phyloP scores from a whole-genome alignment of 2,888 invertebrate species.

The Xylota segnis region DNA sequence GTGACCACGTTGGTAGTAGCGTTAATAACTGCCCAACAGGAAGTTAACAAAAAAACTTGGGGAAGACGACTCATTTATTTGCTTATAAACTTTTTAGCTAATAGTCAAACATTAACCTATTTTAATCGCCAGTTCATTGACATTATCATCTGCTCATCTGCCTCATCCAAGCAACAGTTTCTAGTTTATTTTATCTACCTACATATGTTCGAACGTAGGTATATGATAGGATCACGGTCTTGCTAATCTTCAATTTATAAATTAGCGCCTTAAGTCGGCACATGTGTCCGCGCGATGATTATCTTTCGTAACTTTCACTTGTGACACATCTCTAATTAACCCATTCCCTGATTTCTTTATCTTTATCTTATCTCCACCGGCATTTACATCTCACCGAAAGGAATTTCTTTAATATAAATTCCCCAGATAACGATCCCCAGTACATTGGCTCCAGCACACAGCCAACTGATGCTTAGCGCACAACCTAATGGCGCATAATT shows the following conservation, averaged over 20 bases:
- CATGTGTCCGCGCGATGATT: background rate
- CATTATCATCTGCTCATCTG: too few relatives aligned
- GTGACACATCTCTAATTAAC: constrained; percentile 57
- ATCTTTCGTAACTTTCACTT: constrained; percentile 23
- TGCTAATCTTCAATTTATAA: background rate
- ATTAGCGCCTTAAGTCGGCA: background rate
- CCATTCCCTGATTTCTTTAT: constrained; percentile 46
- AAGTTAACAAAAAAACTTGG: too few relatives aligned
- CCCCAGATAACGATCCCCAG: constrained; percentile 56
- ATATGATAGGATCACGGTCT: background rate
- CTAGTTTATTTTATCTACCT: background rate
- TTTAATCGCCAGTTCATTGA: too few relatives aligned
- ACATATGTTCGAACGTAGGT: background rate
- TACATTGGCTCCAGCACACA: background rate
- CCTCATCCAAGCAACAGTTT: too few relatives aligned
- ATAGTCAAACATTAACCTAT: too few relatives aligned
- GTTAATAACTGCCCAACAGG: too few relatives aligned
- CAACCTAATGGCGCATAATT: constrained; percentile 51
- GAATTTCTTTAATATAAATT: constrained; percentile 55
- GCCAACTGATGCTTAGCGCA: constrained; percentile 9
- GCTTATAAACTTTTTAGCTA: too few relatives aligned
- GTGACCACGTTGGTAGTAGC: too few relatives aligned
- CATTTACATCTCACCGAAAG: constrained; percentile 62
- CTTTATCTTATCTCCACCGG: constrained; percentile 59
- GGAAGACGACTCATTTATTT: too few relatives aligned